These are phyloP conservation scores for Spea multiplicata DNA, from an alignment of 2,113 vertebrate genomes.

Conservation along the genomic window DNA sequence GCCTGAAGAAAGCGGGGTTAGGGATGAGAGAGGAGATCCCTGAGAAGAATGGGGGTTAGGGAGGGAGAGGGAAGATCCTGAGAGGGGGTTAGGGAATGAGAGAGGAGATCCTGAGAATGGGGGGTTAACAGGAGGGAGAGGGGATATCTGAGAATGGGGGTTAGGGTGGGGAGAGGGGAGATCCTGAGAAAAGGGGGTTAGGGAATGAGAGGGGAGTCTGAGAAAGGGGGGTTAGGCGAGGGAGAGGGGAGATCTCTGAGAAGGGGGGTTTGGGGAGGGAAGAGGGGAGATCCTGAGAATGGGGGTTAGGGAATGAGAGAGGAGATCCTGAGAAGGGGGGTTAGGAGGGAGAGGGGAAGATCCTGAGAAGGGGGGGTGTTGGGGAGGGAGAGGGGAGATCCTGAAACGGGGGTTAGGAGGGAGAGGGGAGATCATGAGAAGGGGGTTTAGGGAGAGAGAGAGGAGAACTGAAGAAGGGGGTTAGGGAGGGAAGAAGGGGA, in stretches of 20 bases:
- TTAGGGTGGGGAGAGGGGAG: neutral
- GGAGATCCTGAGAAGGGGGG: too few species aligned
- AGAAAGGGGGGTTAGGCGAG: too few species aligned
- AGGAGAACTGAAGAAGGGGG: neutral
- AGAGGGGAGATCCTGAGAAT: too few species aligned
- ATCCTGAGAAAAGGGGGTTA: neutral
- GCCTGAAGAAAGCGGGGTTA: neutral
- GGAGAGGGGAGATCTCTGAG: too few species aligned
- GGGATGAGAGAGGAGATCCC: neutral
- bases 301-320: too few species aligned
- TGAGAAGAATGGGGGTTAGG: accelerated
- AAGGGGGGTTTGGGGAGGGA: too few species aligned
- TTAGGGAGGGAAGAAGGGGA: neutral
- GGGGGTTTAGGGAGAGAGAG: neutral
- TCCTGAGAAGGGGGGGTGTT: too few species aligned
- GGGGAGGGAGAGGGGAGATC: too few species aligned
- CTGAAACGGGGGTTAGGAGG: neutral
- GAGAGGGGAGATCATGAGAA: neutral
- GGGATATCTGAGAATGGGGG: neutral
- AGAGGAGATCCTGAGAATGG: neutral
- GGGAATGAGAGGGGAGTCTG: neutral
- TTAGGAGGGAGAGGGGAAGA: too few species aligned
- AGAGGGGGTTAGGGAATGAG: accelerated
- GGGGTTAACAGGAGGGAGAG: neutral
- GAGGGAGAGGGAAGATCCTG: neutral